Conservation (phyloP, 2,888 invertebrate genomes). For the Elegia similella region DNA sequence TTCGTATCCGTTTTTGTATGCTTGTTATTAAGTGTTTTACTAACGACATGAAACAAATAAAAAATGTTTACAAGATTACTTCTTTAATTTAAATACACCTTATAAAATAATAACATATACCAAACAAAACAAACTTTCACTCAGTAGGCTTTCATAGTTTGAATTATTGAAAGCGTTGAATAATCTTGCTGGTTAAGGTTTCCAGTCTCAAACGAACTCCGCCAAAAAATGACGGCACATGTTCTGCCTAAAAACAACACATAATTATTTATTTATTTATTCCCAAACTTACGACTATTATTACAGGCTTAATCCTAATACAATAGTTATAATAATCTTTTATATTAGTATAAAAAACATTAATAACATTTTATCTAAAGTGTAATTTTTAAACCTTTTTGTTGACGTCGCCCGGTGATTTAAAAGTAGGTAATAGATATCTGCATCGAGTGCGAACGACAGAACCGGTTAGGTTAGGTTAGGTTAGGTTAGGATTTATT, state of each 20-base stretch:
- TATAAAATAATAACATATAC: not conserved
- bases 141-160: constrained; percentile 8
- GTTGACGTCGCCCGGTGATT: no score
- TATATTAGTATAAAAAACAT: no score
- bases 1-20: not conserved
- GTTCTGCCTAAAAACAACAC: constrained; percentile 20
- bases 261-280: not conserved
- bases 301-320: no score
- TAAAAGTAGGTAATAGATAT: no score
- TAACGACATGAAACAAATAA: constrained; percentile 9
- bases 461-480: no score
- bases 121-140: not conserved
- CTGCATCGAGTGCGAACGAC: no score
- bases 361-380: no score
- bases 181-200: constrained; percentile 38
- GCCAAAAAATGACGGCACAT: not conserved
- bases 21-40: not conserved
- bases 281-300: no score
- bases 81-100: constrained; percentile 11
- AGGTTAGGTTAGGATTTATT: no score
- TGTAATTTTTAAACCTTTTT: no score
- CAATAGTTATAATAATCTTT: no score
- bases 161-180: constrained; percentile 35
- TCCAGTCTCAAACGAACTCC: constrained; percentile 28
- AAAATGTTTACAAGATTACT: constrained; percentile 2